Base-by-base conservation (phyloP, 2,113 vertebrate genomes). In the Lanius collurio region DNA sequence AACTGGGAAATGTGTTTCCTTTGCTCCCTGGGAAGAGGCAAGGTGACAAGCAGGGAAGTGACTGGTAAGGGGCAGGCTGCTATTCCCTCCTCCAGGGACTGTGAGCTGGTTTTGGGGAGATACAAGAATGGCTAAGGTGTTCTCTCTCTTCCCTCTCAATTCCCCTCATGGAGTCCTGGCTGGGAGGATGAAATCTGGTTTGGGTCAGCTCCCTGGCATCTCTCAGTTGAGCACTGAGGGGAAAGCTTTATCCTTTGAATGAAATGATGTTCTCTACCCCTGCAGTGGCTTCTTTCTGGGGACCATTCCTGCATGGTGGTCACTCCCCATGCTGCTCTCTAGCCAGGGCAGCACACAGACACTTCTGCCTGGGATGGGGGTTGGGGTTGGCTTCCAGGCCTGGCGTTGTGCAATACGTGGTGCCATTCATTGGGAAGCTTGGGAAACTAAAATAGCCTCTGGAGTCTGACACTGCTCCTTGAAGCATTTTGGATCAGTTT, bases 1-100 rank as follows among this genome's bases (percentile, higher is more conserved):
- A 96, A 56, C 86, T 75, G 59, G 81, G 52, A 95, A 93, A 84
- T 69, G n/a, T 83, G 68, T 85, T 81, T 81, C 35, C 76, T 87
- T 91, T 83, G 50, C 91, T 96, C 57, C 82, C n/a, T 39, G 35
- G 69, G 73, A 90, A 88, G 75, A 86, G 62, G 65, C 63, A 83
- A 47, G 19, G 47, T 41, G 62, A 87, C 77, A 71, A 88, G 83
- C 55, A 85, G 75, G 67, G 77, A 65, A 47, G 76, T 85, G 67
- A 85, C 75, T 86, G 41, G 80, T 77, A 50, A 87, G 83, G 71
- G 53, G 35, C 57, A 88, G 49, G 56, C 46, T 77, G 44, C n/a
- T 73, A 4, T 33, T 89, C 27, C 68, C 39, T 84, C 67, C 78
- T 70, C 16, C 76, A 41, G 35, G 60, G 42, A 55, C 41, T 0